phyloP scores from a whole-genome alignment of 2,113 vertebrate species.

The Scomber japonicus region DNA sequence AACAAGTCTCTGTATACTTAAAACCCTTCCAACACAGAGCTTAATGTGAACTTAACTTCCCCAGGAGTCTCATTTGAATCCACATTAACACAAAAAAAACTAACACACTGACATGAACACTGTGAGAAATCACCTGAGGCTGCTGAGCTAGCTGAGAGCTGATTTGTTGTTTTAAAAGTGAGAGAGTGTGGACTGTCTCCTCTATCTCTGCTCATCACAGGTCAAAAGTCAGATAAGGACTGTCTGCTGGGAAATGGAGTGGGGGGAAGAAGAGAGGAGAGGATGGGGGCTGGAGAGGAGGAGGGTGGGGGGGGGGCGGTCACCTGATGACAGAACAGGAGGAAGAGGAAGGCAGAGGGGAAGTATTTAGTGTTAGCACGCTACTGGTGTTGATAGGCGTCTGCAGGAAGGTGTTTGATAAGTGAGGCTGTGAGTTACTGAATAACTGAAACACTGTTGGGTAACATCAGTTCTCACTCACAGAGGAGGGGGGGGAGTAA shows the following conservation, averaged over 20 bases:
- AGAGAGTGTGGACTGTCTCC: conserved; percentile 61
- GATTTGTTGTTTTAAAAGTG: conserved; percentile 71
- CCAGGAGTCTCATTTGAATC: background rate
- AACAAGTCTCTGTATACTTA: background rate
- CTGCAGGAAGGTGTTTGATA: conserved; percentile 69
- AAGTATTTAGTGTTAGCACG: conserved; percentile 64
- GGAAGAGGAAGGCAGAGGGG: conserved; percentile 72
- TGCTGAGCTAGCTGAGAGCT: conserved; percentile 21
- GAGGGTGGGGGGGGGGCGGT: background rate
- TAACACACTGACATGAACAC: background rate
- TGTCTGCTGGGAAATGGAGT: conserved; percentile 70
- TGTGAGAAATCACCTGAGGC: background rate
- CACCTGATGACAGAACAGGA: conserved; percentile 74
- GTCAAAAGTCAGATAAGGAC: conserved; percentile 79
- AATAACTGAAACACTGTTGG: conserved; percentile 58
- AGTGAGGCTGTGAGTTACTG: conserved; percentile 66
- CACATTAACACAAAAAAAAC: background rate
- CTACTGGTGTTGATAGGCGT: conserved; percentile 77
- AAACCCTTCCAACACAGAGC: background rate
- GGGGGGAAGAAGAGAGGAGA: background rate
- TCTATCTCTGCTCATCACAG: conserved; percentile 73
- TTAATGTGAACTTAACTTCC: background rate
- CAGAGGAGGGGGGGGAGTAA: background rate
- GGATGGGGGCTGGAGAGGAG: background rate
- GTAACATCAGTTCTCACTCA: conserved; percentile 11